These are phyloP conservation scores for Mirounga angustirostris DNA, from an alignment of 2,113 vertebrate species.

Conservation along the genomic window DNA sequence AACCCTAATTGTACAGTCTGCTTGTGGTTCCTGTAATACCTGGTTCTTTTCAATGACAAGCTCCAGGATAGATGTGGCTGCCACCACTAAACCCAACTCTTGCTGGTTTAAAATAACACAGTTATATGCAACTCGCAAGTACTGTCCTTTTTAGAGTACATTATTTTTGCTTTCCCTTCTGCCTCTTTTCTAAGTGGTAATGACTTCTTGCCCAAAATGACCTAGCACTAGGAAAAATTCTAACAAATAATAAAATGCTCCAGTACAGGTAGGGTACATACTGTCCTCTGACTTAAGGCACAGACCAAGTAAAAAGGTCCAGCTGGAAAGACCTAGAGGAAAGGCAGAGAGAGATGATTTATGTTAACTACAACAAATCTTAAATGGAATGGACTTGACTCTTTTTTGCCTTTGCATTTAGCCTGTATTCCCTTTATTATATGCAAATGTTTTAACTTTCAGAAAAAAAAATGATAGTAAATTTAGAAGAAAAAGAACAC, in stretches of 20 bases:
- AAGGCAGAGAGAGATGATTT: constrained; percentile 15
- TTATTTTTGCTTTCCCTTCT: constrained; percentile 85
- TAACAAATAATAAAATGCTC: constrained; percentile 80
- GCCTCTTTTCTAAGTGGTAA: constrained; percentile 81
- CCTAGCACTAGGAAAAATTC: constrained; percentile 82
- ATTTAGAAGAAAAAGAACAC: not conserved
- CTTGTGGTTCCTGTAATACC: constrained; percentile 82
- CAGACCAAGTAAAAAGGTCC: constrained; percentile 61
- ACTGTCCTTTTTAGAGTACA: constrained; percentile 75
- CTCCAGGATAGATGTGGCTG: constrained; percentile 75
- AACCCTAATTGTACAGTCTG: constrained; percentile 85
- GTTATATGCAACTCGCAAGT: constrained; percentile 72
- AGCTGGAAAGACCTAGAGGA: constrained; percentile 60
- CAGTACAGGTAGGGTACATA: constrained; percentile 84
- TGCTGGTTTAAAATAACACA: constrained; percentile 79
- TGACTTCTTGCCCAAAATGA: constrained; percentile 82
- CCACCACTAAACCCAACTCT: constrained; percentile 75
- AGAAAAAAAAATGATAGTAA: not conserved
- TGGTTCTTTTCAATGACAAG: constrained; percentile 68
- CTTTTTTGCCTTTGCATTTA: not conserved
- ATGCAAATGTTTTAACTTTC: constrained; percentile 2
- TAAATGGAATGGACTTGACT: not conserved
- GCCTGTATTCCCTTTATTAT: not conserved
- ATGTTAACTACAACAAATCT: not conserved
- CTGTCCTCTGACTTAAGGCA: constrained; percentile 80